Evolutionary conservation across 1,140 invertebrate species (phyloP), one percentile per base, ranked within the genome.

Genomic region (Phortica variegata): DNA sequence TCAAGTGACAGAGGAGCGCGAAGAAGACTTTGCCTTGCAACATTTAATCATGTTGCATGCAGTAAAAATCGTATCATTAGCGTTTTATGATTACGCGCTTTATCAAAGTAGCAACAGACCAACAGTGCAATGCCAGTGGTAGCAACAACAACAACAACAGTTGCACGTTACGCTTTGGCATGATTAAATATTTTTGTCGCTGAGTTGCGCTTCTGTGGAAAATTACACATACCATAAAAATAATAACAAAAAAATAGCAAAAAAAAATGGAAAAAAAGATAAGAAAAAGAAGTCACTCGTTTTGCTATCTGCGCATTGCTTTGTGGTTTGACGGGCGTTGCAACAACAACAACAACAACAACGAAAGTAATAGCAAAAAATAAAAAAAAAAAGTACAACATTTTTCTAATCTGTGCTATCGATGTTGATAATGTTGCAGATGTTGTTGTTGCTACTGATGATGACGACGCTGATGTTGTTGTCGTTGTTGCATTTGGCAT

Each of bases 41-140:
- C 58, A 65, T 60, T 65, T 65, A 65, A 65, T 65, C 61, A 65
- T 65, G n/a, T n/a, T 49, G 45, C 49, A 65, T 58, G 61, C 61
- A 44, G 58, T 55, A 58, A 42, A 65, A 65, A 61, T 65, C 55
- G 61, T 65, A 65, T 65, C 61, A 65, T 65, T 65, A 65, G 61
- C 55, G 58, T 60, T 65, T 65, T 65, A 60, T 51, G 61, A 65
- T 65, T 65, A 65, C 61, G 61, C 61, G 61, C 61, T 65, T 65
- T 65, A 65, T 65, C 57, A 60, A 65, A 65, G 65, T 49, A 55
- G 58, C 52, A 49, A 34, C 60, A 46, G 31, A 46, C 17, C 37
- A 38, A 15, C 37, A 52, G 7, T n/a, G n/a, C 34, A 29, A 29
- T 12, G 12, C 6, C 12, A 29, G 12, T 12, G 26, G 12, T 29